phyloP scores from a whole-genome alignment of 2,888 invertebrate genomes.

The Ornithoptera priamus region DNA sequence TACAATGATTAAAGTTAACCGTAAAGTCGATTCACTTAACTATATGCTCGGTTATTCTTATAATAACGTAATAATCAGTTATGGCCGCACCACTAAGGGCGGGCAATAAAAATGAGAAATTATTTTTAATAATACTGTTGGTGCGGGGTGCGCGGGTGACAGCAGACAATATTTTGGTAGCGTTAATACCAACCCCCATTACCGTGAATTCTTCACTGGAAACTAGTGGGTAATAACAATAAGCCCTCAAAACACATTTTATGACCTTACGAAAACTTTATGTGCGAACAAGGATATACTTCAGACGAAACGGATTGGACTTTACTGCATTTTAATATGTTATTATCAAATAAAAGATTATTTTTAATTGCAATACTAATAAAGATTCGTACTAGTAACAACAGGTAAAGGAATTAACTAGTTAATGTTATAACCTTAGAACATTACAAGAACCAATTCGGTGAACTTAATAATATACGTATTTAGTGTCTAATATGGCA shows the following conservation, averaged over 20 bases:
- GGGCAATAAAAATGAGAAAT: conserved; percentile 79
- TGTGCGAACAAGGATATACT: conserved; percentile 51
- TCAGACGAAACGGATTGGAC: conserved; percentile 30
- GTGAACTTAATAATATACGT: conserved; percentile 14
- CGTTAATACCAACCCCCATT: conserved; percentile 62
- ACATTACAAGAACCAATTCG: too few relatives aligned
- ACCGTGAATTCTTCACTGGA: conserved; percentile 62
- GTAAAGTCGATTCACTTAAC: too few relatives aligned
- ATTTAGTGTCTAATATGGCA: conserved; percentile 6
- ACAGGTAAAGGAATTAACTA: too few relatives aligned
- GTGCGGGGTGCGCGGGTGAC: conserved; percentile 49
- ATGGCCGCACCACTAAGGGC: conserved; percentile 56
- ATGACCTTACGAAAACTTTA: conserved; percentile 60
- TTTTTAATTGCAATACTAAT: too few relatives aligned
- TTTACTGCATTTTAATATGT: background rate
- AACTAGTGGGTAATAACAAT: conserved; percentile 63
- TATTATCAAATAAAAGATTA: background rate
- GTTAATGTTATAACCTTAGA: too few relatives aligned
- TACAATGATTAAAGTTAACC: too few relatives aligned
- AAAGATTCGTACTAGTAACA: too few relatives aligned
- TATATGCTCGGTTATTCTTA: conserved; percentile 28
- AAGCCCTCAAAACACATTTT: conserved; percentile 60
- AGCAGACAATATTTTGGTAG: conserved; percentile 64
- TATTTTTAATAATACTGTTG: conserved; percentile 76
- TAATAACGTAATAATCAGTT: conserved; percentile 54